Evolutionary conservation across 2,888 invertebrate species (phyloP).

Genomic region (Mythimna lalbum): DNA sequence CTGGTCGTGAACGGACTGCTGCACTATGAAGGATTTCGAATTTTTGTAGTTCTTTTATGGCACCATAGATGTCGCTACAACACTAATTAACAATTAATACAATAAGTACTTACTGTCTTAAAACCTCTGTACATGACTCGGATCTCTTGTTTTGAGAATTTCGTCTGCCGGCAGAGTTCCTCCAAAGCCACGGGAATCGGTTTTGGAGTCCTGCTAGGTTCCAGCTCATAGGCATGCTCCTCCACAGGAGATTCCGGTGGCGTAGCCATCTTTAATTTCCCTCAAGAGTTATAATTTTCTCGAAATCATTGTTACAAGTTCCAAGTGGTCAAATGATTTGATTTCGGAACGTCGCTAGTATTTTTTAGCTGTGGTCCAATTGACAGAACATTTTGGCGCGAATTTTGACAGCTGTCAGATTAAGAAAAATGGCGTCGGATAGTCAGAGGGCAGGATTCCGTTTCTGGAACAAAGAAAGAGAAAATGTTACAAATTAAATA

Average conservation of each 20-base stretch:
- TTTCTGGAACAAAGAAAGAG: constrained; percentile 61
- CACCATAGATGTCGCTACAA: too few species aligned
- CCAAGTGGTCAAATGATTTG: neutral
- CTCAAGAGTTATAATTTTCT: constrained; percentile 53
- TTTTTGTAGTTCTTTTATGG: too few species aligned
- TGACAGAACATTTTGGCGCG: constrained; percentile 63
- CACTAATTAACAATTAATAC: too few species aligned
- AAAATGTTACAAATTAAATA: too few species aligned
- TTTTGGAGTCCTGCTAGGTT: constrained; percentile 94
- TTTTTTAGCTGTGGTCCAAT: constrained; percentile 58
- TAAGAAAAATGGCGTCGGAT: constrained; percentile 35
- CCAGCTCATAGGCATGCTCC: constrained; percentile 96
- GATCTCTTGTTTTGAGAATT: constrained; percentile 98
- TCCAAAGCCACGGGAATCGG: constrained; percentile 96
- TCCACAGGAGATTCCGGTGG: constrained; percentile 96
- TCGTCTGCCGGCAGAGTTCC: constrained; percentile 97
- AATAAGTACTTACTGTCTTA: constrained; percentile 94
- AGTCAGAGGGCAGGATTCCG: constrained; percentile 44
- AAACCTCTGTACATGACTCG: constrained; percentile 99
- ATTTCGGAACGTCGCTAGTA: constrained; percentile 33
- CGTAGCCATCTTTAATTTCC: constrained; percentile 92
- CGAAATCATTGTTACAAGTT: constrained; percentile 52
- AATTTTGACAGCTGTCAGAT: constrained; percentile 53
- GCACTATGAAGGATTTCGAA: too few species aligned
- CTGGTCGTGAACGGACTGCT: too few species aligned